Evolutionary conservation across 1,140 invertebrate species (phyloP), one percentile per base, ranked within the genome.

Genomic region (Lerema accius): DNA sequence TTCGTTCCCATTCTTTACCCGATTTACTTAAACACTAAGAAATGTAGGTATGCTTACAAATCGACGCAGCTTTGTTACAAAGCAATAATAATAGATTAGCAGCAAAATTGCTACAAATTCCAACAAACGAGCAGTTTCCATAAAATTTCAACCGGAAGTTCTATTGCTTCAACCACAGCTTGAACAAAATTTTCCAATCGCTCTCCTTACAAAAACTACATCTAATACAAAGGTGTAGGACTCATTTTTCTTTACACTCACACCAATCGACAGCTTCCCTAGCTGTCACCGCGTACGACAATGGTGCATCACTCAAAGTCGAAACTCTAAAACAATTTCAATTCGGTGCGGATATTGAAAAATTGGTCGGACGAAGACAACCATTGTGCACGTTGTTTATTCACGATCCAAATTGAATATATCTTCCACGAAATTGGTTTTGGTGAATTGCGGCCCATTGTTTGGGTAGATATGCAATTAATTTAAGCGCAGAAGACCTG

Each of bases 281-380:
- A 37, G 26, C 55, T 59, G 55, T 59, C 55, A 48, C 42, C 42
- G 28, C 42, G 43, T 35, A 26, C 55, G 43, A 48, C 42, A 59
- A 59, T 59, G 56, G 43, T 48, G 56, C 56, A 59, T 59, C 56
- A 48, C 56, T 59, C 56, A 59, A 48, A 59, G 56, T 59, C 56
- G 42, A 59, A 58, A 59, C 56, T 58, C 55, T 45, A 59, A 59
- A 59, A 59, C 56, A 59, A 59, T 59, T 59, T 59, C 56, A 48
- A 59, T 59, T 48, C 32, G 40, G 16, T 48, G 16, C 43, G 43
- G 56, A 59, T 59, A 59, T 59, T 59, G 56, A 59, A 59, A 59
- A 59, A 59, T 59, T 59, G 56, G 43, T 59, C 17, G 15, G 9
- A 28, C 35, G 32, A 37, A 39, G 55, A 56, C 53, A 28, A 56